Evolutionary conservation across 2,113 vertebrate species (phyloP).

Genomic region (Sphaerodactylus townsendi): DNA sequence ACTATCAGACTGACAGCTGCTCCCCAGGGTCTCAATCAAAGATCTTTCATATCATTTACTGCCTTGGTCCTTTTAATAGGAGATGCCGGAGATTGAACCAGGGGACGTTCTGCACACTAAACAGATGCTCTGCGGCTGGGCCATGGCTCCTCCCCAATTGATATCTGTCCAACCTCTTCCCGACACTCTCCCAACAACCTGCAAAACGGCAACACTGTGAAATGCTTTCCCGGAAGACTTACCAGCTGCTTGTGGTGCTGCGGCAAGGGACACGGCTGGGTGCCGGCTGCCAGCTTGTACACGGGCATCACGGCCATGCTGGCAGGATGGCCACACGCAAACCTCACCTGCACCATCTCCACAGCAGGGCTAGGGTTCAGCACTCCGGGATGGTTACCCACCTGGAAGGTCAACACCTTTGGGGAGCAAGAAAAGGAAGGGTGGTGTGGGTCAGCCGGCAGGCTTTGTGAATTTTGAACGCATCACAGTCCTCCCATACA

Average conservation of each 20-base stretch:
- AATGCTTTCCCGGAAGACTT: neutral
- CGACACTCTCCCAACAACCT: neutral
- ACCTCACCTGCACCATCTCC: constrained; percentile 64
- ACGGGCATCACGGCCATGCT: constrained; percentile 63
- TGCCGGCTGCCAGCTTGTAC: constrained; percentile 40
- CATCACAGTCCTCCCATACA: too few species aligned
- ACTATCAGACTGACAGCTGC: too few species aligned
- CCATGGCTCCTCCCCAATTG: too few species aligned
- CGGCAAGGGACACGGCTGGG: constrained; percentile 64
- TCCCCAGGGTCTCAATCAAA: too few species aligned
- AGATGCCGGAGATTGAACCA: too few species aligned
- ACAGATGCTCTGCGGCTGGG: too few species aligned
- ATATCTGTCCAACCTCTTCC: neutral
- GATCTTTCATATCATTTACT: too few species aligned
- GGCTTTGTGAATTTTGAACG: neutral
- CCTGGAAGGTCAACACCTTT: constrained; percentile 67
- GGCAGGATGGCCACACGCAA: constrained; percentile 66
- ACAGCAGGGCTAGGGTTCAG: constrained; percentile 63
- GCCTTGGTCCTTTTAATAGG: too few species aligned
- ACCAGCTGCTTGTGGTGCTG: constrained; percentile 71
- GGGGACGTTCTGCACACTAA: too few species aligned
- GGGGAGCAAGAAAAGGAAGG: constrained; percentile 20
- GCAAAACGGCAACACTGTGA: rapidly evolving
- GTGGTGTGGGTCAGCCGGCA: neutral
- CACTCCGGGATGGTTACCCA: constrained; percentile 64